phyloP scores from a whole-genome alignment of 2,888 invertebrate species.

The Gymnosoma rotundatum region DNA sequence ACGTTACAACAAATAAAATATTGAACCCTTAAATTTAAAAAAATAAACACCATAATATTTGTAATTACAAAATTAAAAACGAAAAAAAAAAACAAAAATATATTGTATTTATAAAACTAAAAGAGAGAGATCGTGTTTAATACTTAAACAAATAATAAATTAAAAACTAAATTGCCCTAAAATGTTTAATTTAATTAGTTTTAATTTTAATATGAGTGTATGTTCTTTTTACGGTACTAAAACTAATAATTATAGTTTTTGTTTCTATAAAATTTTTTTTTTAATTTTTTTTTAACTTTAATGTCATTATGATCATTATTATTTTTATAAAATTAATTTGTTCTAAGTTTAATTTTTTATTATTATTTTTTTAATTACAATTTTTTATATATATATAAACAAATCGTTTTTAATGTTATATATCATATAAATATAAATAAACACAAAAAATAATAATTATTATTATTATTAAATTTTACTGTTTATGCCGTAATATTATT shows the following conservation, averaged over 20 bases:
- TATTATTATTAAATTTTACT: conserved; percentile 71
- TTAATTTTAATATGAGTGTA: conserved; percentile 42
- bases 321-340: conserved; percentile 41
- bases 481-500: conserved; percentile 72
- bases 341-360: conserved; percentile 44
- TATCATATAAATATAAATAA: conserved; percentile 62
- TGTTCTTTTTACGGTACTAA: conserved; percentile 52
- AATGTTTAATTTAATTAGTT: conserved; percentile 49
- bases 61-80: conserved; percentile 52
- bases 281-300: conserved; percentile 41
- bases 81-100: conserved; percentile 14
- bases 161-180: conserved; percentile 36
- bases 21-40: not conserved
- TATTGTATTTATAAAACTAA: conserved; percentile 53
- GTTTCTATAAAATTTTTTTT: conserved; percentile 43
- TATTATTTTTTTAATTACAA: conserved; percentile 46
- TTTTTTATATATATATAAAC: conserved; percentile 48
- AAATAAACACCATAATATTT: conserved; percentile 47
- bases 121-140: conserved; percentile 54
- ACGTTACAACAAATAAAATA: conserved; percentile 40
- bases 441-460: conserved; percentile 39
- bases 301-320: conserved; percentile 23
- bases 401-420: conserved; percentile 64
- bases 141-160: conserved; percentile 48
- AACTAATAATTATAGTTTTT: conserved; percentile 49